Base-by-base conservation (phyloP, 92 coral and sea anemone genomes). In the Epizoanthus stellaris region DNA sequence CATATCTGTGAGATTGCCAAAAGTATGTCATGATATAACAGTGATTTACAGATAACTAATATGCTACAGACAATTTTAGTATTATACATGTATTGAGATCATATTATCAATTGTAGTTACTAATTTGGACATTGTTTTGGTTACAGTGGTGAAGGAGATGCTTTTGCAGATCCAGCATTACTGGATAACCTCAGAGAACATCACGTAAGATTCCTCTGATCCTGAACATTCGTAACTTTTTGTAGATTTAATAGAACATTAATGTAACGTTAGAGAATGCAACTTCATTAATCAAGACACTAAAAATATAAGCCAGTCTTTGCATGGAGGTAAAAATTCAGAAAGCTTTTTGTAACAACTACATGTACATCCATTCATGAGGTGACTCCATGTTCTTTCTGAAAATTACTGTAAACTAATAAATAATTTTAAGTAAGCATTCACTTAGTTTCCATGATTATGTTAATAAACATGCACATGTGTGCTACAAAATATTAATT, bases 161-260 rank as follows among this genome's bases (percentile, higher is more conserved):
- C 60, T 4, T 93, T 85, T 75, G 75, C 79, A n/a, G 99, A 95
- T 82, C 99, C 99, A 38, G 89, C 95, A 38, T 89, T 97, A 39
- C 81, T 97, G 65, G 99, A 97, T 84, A 94, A 97, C 88, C 93
- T 97, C 53, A 86, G 99, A 71, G 98, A 97, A 77, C 99, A 97
- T 67, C 99, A 97, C 85, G 99, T 97, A 73, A 97, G 95, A 88
- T 34, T 12, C 14, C 25, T 23, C 16, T 49, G 14, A 5, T 49
- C 9, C 3, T 49, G 56, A 13, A 49, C 11, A 2, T 49, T 49
- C 14, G 6, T 71, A 47, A 9, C 17, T 1, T 59, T 15, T 20
- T 75, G 36, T 21, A 30, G 30, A 36, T 70, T 40, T n/a, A n/a
- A n/a, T 38, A n/a, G 17, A 70, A 14, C 23, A 39, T 38, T 25